Percentiles rank a stretch among this genome's conserved stretches.
phyloP scores from a whole-genome alignment of 2,888 invertebrate species.

The Cantharis rustica region DNA sequence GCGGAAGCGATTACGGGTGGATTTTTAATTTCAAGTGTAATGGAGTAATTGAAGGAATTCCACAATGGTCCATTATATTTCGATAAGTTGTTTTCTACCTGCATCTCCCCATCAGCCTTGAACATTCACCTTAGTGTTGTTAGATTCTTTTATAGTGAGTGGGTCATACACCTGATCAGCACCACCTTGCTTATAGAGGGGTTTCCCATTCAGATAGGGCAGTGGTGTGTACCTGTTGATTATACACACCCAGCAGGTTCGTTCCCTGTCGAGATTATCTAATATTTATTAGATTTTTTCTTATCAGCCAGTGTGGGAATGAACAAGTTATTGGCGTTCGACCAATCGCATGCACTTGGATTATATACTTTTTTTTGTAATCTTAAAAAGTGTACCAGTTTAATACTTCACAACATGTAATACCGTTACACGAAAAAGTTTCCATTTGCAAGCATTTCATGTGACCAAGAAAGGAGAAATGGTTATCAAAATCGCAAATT shows the following conservation, averaged over 20 bases:
- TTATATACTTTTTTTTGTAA: background rate
- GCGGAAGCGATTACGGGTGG: background rate
- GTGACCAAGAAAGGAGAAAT: constrained; percentile 6
- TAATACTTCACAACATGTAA: background rate
- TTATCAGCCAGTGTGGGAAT: background rate
- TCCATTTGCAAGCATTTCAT: background rate
- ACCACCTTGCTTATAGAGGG: background rate
- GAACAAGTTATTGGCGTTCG: background rate
- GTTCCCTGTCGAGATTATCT: background rate
- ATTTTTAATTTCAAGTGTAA: background rate
- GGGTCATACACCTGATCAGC: constrained; percentile 23
- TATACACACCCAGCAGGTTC: background rate
- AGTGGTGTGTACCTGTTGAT: background rate
- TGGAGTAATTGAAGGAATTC: constrained; percentile 15
- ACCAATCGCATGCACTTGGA: background rate
- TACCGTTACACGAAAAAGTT: background rate
- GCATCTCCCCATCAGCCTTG: constrained; percentile 24
- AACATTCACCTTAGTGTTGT: constrained; percentile 22
- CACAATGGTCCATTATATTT: constrained; percentile 8
- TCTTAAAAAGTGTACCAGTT: background rate
- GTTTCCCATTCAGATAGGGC: background rate
- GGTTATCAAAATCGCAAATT: background rate
- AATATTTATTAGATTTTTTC: background rate
- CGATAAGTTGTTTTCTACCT: constrained; percentile 25
- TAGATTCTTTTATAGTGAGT: constrained; percentile 23